Conservation (phyloP, 2,113 vertebrate species). For the Pterocles burchelli region DNA sequence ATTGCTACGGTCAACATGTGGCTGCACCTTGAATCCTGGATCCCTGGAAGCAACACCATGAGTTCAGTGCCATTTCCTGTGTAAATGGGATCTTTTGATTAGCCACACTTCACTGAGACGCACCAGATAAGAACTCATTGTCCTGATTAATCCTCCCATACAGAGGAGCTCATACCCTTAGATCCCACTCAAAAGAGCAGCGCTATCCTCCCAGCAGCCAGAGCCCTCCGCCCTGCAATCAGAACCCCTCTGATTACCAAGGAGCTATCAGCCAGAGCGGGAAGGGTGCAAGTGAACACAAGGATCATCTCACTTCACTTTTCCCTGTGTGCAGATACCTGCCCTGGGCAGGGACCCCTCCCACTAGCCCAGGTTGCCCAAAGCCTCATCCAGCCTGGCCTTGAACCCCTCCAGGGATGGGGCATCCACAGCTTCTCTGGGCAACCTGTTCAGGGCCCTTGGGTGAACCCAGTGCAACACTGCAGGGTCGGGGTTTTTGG, state of each 20-base stretch:
- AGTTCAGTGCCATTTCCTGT: neutral
- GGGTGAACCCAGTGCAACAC: neutral
- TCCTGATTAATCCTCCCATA: neutral
- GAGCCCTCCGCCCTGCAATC: neutral
- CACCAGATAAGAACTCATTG: neutral
- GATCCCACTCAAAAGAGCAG: neutral
- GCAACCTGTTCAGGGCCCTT: too few relatives aligned
- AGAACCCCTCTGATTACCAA: neutral
- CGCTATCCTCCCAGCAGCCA: neutral
- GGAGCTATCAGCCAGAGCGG: neutral
- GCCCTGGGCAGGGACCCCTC: neutral
- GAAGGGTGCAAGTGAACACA: neutral
- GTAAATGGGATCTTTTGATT: neutral
- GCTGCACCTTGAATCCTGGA: neutral
- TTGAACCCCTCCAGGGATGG: too few relatives aligned
- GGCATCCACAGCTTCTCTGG: too few relatives aligned
- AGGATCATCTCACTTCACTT: too few relatives aligned
- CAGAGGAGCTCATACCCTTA: neutral
- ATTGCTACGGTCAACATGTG: rapidly evolving
- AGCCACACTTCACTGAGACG: neutral
- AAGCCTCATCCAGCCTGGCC: too few relatives aligned
- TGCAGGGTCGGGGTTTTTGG: rapidly evolving
- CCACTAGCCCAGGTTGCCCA: too few relatives aligned
- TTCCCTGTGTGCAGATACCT: too few relatives aligned
- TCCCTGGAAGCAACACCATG: neutral